A percentile compares a stretch with the other conserved stretches of the same genome.
Evolutionary conservation across 2,888 invertebrate genomes (phyloP).

Genomic region (Polietes domitor): DNA sequence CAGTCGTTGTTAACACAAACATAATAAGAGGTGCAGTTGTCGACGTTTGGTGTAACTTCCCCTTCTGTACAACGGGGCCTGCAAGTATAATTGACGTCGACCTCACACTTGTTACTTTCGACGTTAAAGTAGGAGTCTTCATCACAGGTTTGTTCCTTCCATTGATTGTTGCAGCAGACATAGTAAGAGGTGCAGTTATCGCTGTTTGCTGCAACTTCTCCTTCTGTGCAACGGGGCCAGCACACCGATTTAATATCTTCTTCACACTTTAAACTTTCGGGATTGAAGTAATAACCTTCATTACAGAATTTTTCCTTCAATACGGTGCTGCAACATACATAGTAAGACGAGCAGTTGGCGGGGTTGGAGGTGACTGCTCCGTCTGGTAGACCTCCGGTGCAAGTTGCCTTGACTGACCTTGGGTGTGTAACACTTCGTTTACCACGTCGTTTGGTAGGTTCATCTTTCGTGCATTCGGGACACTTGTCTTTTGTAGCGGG

Average conservation of each 20-base stretch:
- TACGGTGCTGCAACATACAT: slow-evolving; percentile 67
- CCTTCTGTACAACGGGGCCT: background rate
- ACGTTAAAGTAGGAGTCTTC: slow-evolving; percentile 56
- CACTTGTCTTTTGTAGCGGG: slow-evolving; percentile 62
- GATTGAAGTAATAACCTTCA: slow-evolving; percentile 70
- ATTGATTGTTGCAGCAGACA: slow-evolving; percentile 58
- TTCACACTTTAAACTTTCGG: slow-evolving; percentile 62
- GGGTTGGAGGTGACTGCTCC: slow-evolving; percentile 47
- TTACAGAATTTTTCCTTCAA: slow-evolving; percentile 68
- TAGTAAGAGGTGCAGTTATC: background rate
- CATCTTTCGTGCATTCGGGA: slow-evolving; percentile 35
- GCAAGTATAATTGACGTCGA: slow-evolving; percentile 44
- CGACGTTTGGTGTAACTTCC: background rate
- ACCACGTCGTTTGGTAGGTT: slow-evolving; percentile 28
- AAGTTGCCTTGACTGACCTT: background rate
- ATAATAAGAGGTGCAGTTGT: slow-evolving; percentile 1
- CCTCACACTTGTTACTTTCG: slow-evolving; percentile 39
- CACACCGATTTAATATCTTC: slow-evolving; percentile 56
- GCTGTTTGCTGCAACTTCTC: background rate
- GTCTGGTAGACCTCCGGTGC: slow-evolving; percentile 43
- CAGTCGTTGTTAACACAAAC: slow-evolving; percentile 62
- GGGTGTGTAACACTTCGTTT: slow-evolving; percentile 53
- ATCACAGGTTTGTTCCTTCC: slow-evolving; percentile 62
- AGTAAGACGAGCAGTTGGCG: slow-evolving; percentile 67
- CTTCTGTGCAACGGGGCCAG: background rate